Evolutionary conservation across 2,113 vertebrate genomes (phyloP), one percentile per base, ranked within the genome.

Genomic region (Urocitellus parryii): DNA sequence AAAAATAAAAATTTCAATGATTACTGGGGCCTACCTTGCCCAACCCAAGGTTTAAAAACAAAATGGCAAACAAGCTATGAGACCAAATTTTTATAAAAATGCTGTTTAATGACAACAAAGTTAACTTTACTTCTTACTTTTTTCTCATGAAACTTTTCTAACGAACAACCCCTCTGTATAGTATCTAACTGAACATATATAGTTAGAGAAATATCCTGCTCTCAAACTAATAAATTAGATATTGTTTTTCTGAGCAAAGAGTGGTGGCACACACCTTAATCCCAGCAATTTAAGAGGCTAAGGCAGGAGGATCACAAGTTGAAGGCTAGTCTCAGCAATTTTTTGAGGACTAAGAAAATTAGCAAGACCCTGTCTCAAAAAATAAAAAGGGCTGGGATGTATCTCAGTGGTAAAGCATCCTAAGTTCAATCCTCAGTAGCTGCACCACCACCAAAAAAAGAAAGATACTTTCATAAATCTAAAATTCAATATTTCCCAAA

Each of bases 91-190:
- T 83, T 90, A 72, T 0, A 68, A 29, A 10, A 87, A 78, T 25
- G 22, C 1, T 80, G 25, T 37, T 14, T 70, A 73, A 90, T 20
- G 25, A 3, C 73, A 84, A 9, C 56, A 5, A 92, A 61, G 32
- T 86, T 81, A 95, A 94, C 76, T 91, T 86, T 92, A 92, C 48
- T 80, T 13, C 16, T 70, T 84, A 83, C 16, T 45, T 42, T 45
- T 65, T 74, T 48, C 27, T 84, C 37, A 67, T 17, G 77, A 68
- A 92, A 70, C 48, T 84, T 65, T 79, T 72, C 85, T 17, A 76
- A 67, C 65, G 10, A 42, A 51, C 42, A 90, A 61, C 5, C 16
- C 65, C 10, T 78, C 39, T 84, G 16, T 22, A 58, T 88, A 88
- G 29, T 77, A 86, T 81, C 32, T 94, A 92, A 85, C 56, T 48